A percentile compares a stretch with the other conserved stretches of the same genome.
phyloP scores from a whole-genome alignment of 2,113 vertebrate genomes.

The Nematolebias whitei region DNA sequence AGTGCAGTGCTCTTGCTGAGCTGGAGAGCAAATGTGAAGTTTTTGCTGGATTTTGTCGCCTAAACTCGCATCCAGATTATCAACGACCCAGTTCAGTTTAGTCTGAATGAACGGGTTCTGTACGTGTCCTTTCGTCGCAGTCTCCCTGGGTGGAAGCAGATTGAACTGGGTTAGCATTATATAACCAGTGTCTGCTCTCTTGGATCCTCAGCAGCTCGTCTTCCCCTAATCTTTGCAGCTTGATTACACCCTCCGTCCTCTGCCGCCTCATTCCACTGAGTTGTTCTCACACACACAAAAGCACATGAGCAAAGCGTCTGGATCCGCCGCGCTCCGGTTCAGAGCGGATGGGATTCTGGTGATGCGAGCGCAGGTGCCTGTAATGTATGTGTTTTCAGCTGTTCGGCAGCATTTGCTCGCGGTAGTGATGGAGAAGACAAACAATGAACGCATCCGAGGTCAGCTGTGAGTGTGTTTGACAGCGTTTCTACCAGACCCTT shows the following conservation, averaged over 20 bases:
- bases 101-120: slow-evolving; percentile 30
- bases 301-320: slow-evolving; percentile 30
- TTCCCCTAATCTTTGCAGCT: slow-evolving; percentile 80
- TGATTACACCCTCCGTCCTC: slow-evolving; percentile 69
- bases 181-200: slow-evolving; percentile 76
- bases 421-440: slow-evolving; percentile 13
- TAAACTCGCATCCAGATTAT: slow-evolving; percentile 13
- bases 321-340: slow-evolving; percentile 68
- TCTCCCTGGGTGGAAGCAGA: slow-evolving; percentile 47
- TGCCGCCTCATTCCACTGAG: slow-evolving; percentile 56
- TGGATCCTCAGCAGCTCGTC: slow-evolving; percentile 72
- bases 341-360: slow-evolving; percentile 52
- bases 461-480: not conserved
- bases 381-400: slow-evolving; percentile 6
- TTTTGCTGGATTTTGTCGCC: slow-evolving; percentile 17
- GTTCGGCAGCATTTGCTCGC: slow-evolving; percentile 8
- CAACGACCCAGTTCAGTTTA: slow-evolving; percentile 20
- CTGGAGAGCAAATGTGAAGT: slow-evolving; percentile 5
- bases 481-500: not conserved
- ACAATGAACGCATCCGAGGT: not conserved
- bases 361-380: slow-evolving; percentile 46
- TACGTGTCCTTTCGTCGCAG: slow-evolving; percentile 28
- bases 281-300: slow-evolving; percentile 43
- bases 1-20: not conserved
- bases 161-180: slow-evolving; percentile 73